Base-by-base conservation (phyloP, 1,140 invertebrate genomes). In the Drosophila asahinai region DNA sequence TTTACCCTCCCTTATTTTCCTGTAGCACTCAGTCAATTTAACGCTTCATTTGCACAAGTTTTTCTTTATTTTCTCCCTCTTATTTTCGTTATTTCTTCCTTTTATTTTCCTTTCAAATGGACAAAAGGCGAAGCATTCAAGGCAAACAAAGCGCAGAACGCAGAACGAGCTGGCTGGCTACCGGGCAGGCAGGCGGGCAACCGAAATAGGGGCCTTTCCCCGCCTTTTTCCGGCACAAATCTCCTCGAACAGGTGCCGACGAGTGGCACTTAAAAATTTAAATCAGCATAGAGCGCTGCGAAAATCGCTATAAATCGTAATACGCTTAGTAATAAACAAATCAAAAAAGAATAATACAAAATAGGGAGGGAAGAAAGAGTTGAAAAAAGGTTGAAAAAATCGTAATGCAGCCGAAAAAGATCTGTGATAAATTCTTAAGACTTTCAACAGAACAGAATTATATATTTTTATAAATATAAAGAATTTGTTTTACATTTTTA, bases 21-120 rank as follows among this genome's bases (percentile, higher is more conserved):
- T 47, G 33, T 22, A 38, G 61, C 77, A 61, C 67, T 83, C 73
- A 80, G 51, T 77, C 68, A 87, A 89, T 84, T 87, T 89, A 89
- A 78, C 86, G 81, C 72, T 89, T 83, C 84, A 89, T 89, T 87
- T 84, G 75, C 75, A 74, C 76, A 86, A 66, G 71, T 52, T 73
- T 60, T 73, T 61, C 47, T 42, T 33, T 59, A 36, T 38, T 66
- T 60, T 19, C 30, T 17, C 30, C 30, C 30, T 36, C 49, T 19
- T 40, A 47, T 38, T 70, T 40, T 33, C n/a, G 8, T 71, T 49
- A 25, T 60, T 73, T 43, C 19, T 60, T 51, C 27, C 22, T 22
- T 73, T 30, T 43, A 51, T 72, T 61, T 30, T 25, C 66, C 68
- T 40, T 72, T 51, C 45, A 60, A 72, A 73, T 72, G 70, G 70